Percentiles rank a stretch among this genome's conserved stretches.
These are phyloP conservation scores for Crioceris asparagi DNA, from an alignment of 2,888 invertebrate species.

Conservation along the genomic window DNA sequence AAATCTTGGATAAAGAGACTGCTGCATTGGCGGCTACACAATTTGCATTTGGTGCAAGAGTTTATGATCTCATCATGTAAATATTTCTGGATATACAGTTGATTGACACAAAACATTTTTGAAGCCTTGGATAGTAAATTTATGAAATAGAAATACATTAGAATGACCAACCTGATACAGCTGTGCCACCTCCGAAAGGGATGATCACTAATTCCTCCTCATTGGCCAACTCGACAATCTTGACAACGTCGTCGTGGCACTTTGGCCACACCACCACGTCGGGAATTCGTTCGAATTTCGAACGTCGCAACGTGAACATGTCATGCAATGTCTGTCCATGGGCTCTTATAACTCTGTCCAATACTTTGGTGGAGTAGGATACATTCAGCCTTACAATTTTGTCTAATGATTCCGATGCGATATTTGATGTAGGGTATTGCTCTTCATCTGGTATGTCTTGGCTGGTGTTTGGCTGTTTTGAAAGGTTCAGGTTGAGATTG, in stretches of 20 bases:
- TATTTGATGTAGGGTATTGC: conserved; percentile 54
- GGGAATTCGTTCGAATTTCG: conserved; percentile 73
- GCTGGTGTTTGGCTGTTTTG: conserved; percentile 39
- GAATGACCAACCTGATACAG: no score
- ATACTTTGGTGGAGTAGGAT: conserved; percentile 51
- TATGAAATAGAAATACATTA: no score
- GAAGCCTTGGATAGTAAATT: no score
- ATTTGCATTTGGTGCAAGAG: no score
- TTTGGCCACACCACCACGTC: conserved; percentile 91
- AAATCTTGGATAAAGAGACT: no score
- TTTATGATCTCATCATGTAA: no score
- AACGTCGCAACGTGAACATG: conserved; percentile 64
- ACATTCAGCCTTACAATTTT: conserved; percentile 47
- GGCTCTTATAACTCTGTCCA: conserved; percentile 76
- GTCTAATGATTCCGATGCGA: conserved; percentile 49
- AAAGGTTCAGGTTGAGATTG: conserved; percentile 57
- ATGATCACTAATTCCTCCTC: conserved; percentile 71
- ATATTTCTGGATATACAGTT: no score
- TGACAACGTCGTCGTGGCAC: conserved; percentile 74
- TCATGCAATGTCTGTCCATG: conserved; percentile 93
- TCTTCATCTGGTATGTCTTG: conserved; percentile 43
- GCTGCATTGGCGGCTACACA: no score
- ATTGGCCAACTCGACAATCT: conserved; percentile 66
- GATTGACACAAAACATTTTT: no score
- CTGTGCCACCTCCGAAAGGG: conserved; percentile 60